These are phyloP conservation scores for Caretta caretta DNA, from an alignment of 2,113 vertebrate genomes.

Conservation along the genomic window DNA sequence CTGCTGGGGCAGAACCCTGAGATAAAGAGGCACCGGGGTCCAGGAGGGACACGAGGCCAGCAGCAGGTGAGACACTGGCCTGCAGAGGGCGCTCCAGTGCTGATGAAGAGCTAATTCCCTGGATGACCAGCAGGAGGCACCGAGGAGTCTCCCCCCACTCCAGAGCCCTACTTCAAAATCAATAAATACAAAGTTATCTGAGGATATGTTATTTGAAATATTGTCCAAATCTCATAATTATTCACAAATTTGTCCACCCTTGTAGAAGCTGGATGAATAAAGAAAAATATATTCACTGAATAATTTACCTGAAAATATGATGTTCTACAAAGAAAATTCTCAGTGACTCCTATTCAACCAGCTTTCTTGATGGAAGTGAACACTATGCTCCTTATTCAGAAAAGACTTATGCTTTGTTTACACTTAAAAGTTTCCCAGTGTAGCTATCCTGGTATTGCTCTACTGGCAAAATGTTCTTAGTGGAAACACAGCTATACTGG, in stretches of 20 bases:
- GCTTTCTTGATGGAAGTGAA: neutral
- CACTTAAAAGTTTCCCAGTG: neutral
- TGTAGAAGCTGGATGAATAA: neutral
- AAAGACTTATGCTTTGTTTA: neutral
- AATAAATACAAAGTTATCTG: neutral
- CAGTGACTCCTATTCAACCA: neutral
- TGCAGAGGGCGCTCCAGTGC: too few relatives aligned
- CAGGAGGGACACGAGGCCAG: too few relatives aligned
- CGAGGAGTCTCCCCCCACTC: too few relatives aligned
- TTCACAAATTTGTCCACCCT: neutral
- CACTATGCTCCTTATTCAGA: neutral
- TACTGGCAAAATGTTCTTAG: neutral
- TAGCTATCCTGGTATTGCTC: neutral
- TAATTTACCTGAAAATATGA: neutral
- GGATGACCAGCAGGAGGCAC: too few relatives aligned
- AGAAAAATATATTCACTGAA: neutral
- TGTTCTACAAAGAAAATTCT: neutral
- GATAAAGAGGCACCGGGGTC: too few relatives aligned
- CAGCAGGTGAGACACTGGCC: too few relatives aligned
- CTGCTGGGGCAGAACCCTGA: too few relatives aligned
- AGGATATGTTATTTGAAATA: neutral
- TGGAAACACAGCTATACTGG: neutral
- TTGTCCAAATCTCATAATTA: neutral
- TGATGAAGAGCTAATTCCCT: too few relatives aligned
- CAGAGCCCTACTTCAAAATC: neutral